Evolutionary conservation across 2,113 vertebrate species (phyloP).

Genomic region (Arothron firmamentum): DNA sequence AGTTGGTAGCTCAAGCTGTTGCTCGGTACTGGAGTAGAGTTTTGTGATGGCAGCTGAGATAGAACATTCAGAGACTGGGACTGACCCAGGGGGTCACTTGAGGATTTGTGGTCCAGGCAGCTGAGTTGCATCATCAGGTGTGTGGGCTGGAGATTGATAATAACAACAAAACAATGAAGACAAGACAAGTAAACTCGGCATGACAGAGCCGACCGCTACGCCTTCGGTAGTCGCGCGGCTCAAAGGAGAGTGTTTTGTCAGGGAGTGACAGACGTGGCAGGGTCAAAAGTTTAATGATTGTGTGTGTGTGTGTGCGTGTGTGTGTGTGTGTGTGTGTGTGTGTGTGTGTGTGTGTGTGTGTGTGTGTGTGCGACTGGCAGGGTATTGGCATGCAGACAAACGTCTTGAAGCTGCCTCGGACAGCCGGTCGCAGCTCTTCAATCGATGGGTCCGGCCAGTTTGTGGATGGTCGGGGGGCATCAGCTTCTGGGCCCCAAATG

Average conservation of each 20-base stretch:
- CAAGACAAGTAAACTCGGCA: slow-evolving; percentile 33
- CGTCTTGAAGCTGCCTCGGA: slow-evolving; percentile 29
- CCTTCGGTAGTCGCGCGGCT: slow-evolving; percentile 37
- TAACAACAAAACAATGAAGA: slow-evolving; percentile 35
- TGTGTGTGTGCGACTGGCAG: slow-evolving; percentile 18
- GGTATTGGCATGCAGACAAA: slow-evolving; percentile 55
- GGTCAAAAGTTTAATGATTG: slow-evolving; percentile 67
- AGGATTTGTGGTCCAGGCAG: slow-evolving; percentile 10
- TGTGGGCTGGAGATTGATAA: slow-evolving; percentile 8
- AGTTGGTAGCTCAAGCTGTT: slow-evolving; percentile 38
- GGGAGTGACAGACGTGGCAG: slow-evolving; percentile 31
- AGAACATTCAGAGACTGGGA: slow-evolving; percentile 11
- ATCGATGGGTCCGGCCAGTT: slow-evolving; percentile 33
- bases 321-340: slow-evolving; percentile 2
- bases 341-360: no score
- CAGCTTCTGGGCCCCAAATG: background rate
- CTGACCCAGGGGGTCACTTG: slow-evolving; percentile 3
- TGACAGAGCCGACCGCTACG: slow-evolving; percentile 30
- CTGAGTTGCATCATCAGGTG: slow-evolving; percentile 28
- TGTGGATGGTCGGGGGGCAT: slow-evolving; percentile 4
- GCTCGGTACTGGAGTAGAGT: slow-evolving; percentile 44
- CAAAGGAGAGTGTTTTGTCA: slow-evolving; percentile 43
- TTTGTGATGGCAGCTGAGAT: slow-evolving; percentile 42
- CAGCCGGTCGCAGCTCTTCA: slow-evolving; percentile 53
- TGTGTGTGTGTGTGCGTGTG: slow-evolving; percentile 9